Percentiles rank a stretch among this genome's conserved stretches.
Conservation (phyloP, 1,140 invertebrate species). For the Drosophila gunungcola region DNA sequence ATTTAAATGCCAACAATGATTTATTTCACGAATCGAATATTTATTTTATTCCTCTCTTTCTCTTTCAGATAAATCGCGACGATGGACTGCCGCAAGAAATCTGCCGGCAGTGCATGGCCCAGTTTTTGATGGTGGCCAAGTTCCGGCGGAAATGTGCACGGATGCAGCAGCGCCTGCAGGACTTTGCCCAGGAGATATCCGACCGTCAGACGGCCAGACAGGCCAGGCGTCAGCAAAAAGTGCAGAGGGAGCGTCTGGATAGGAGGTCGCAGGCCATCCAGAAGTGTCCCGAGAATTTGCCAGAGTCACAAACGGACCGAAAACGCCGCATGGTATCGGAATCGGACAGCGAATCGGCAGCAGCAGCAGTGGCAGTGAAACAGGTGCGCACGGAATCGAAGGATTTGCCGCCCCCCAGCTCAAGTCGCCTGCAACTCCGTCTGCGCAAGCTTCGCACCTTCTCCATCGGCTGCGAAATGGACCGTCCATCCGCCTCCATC, state of each 20-base stretch:
- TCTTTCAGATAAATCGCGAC: constrained; percentile 65
- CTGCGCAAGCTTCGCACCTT: constrained; percentile 29
- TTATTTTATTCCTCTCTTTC: background rate
- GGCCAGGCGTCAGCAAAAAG: constrained; percentile 27
- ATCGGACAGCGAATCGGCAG: constrained; percentile 2
- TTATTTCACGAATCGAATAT: constrained; percentile 12
- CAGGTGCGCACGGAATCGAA: constrained; percentile 14
- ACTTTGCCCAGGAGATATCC: constrained; percentile 45
- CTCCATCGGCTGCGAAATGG: constrained; percentile 2
- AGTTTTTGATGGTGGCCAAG: constrained; percentile 79
- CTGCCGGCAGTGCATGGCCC: constrained; percentile 75
- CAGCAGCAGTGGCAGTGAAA: background rate
- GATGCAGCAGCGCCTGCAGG: constrained; percentile 67
- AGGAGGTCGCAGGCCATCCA: background rate
- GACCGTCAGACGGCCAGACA: constrained; percentile 36
- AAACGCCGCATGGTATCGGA: constrained; percentile 51
- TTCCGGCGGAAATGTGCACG: constrained; percentile 76
- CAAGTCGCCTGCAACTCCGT: constrained; percentile 19
- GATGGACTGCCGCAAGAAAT: constrained; percentile 80
- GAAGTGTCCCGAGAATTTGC: background rate
- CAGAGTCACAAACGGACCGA: constrained; percentile 29
- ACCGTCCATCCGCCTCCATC: background rate
- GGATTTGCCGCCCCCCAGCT: constrained; percentile 19
- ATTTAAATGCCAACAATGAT: constrained; percentile 8
- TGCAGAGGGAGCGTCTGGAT: background rate